Evolutionary conservation across 2,888 invertebrate genomes (phyloP), one percentile per base, ranked within the genome.

Genomic region (Platynereis dumerilii): DNA sequence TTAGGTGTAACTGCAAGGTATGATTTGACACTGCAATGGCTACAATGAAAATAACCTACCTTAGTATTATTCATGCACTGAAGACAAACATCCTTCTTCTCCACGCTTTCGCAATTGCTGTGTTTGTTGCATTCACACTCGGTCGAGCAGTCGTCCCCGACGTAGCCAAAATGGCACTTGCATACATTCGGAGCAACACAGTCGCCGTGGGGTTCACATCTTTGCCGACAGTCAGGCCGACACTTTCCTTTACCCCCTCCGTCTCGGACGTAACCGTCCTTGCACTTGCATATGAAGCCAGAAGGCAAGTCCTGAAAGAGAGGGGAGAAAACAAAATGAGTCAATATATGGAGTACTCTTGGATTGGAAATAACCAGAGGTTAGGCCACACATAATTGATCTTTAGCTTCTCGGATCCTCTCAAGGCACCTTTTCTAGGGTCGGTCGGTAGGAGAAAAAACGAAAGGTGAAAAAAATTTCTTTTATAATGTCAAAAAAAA

Each of bases 41-140:
- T n/a, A n/a, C n/a, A n/a, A n/a, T n/a, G n/a, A n/a, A n/a, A n/a
- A n/a, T n/a, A n/a, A n/a, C 34, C 78, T 80, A 90, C 90, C 91
- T 91, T 91, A 1, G 96, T 96, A 79, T 96, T 93, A 80, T 96
- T 96, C 78, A 91, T 90, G 80, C 96, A 96, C 81, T 91, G 87
- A 44, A 90, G 85, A 80, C 96, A 96, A 68, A 88, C 87, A 79
- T 92, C 91, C 67, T 93, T 87, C 76, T 91, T 90, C 80, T 93
- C 92, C 7, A 93, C 93, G 69, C 78, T 79, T 29, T 63, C 90
- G 82, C 96, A 97, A 82, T 95, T 89, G 65, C 95, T 92, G 85
- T 96, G 95, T 0, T 94, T 94, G 82, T 96, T 95, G 83, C 96
- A 97, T 82, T 93, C 91, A 82, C 96, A 96, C 84, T 94, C 92